phyloP scores from a whole-genome alignment of 2,888 invertebrate species.

The Pyrgus malvae region DNA sequence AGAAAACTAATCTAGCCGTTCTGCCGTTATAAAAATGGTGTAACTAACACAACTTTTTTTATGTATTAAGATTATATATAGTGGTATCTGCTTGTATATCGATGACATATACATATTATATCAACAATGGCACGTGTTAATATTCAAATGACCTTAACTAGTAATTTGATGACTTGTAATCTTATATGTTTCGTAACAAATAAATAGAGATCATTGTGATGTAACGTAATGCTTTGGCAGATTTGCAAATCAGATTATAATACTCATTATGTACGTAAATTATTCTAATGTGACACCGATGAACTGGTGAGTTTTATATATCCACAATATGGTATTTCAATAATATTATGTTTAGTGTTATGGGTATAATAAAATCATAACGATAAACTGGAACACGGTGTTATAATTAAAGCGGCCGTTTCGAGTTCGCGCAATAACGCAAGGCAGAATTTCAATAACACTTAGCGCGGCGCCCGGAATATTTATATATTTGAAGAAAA shows the following conservation, averaged over 20 bases:
- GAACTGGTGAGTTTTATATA: not conserved
- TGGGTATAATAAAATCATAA: conserved; percentile 8
- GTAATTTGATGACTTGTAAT: not conserved
- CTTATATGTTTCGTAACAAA: not conserved
- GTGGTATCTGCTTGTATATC: too few relatives aligned
- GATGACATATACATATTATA: too few relatives aligned
- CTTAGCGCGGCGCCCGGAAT: conserved; percentile 1
- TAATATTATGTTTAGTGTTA: conserved; percentile 14
- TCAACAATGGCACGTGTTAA: not conserved
- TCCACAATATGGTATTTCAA: not conserved
- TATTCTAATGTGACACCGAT: not conserved
- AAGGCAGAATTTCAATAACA: conserved; percentile 19
- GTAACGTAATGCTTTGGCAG: conserved; percentile 1
- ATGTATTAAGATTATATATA: too few relatives aligned
- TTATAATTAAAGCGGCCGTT: conserved; percentile 6
- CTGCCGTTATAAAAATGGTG: too few relatives aligned
- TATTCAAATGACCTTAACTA: not conserved
- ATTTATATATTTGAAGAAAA: conserved; percentile 6
- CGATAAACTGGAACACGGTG: conserved; percentile 7
- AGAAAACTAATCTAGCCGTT: too few relatives aligned
- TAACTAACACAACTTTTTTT: too few relatives aligned
- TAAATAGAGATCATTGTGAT: not conserved
- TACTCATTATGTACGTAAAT: not conserved
- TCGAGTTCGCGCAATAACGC: conserved; percentile 7
- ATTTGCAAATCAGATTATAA: not conserved